Conservation (phyloP, 2,888 invertebrate genomes). For the Drosophila colorata region DNA sequence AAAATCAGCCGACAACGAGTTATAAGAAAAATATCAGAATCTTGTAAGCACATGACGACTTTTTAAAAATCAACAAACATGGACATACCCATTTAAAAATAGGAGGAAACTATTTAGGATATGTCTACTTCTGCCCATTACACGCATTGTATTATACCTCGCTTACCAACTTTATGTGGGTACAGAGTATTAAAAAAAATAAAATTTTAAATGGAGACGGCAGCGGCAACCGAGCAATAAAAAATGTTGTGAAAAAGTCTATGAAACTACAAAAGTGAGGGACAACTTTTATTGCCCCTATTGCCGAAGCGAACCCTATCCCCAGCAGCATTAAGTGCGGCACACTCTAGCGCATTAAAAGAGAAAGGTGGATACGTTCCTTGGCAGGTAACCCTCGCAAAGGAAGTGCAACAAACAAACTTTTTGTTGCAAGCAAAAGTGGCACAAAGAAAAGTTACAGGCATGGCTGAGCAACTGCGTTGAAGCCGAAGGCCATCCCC, state of each 20-base stretch:
- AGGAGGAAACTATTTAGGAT: neutral
- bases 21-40: too few species aligned
- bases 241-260: slow-evolving; percentile 66
- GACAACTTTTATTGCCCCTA: slow-evolving; percentile 58
- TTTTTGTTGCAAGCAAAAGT: slow-evolving; percentile 59
- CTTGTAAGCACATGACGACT: too few species aligned
- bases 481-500: slow-evolving; percentile 21
- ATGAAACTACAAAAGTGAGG: slow-evolving; percentile 52
- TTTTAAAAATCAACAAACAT: too few species aligned
- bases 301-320: neutral
- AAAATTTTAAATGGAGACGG: neutral
- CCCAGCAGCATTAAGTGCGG: neutral
- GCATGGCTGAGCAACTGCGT: slow-evolving; percentile 26
- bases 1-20: too few species aligned
- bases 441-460: slow-evolving; percentile 51
- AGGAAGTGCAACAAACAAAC: slow-evolving; percentile 69
- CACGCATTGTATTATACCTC: neutral
- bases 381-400: slow-evolving; percentile 23
- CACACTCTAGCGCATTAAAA: slow-evolving; percentile 8
- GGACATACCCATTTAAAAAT: too few species aligned
- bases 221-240: slow-evolving; percentile 39
- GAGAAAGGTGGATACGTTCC: slow-evolving; percentile 29
- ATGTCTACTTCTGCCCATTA: neutral
- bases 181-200: neutral
- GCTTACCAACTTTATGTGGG: neutral